Evolutionary conservation across 2,888 invertebrate species (phyloP).

Genomic region (Tenthredo scrophulariae): DNA sequence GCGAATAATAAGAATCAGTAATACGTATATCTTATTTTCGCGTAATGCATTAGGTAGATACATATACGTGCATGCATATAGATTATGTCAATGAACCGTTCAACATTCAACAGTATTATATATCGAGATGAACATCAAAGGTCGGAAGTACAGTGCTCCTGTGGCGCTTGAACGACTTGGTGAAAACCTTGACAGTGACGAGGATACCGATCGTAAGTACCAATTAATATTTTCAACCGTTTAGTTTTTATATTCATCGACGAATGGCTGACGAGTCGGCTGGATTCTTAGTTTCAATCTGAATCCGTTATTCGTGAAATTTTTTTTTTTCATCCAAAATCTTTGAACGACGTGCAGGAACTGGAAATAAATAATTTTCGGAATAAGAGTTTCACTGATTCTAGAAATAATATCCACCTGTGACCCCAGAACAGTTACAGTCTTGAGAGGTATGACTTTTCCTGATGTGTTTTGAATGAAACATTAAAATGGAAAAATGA

Average conservation of each 20-base stretch:
- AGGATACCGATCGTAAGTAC: slow-evolving; percentile 36
- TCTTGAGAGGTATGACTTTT: background rate
- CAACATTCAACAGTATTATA: background rate
- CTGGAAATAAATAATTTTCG: no score
- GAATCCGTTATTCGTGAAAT: no score
- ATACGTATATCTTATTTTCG: background rate
- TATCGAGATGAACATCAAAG: slow-evolving; percentile 23
- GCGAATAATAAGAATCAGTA: background rate
- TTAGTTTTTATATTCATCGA: background rate
- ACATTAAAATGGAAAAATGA: background rate
- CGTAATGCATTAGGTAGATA: background rate
- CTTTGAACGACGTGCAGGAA: no score
- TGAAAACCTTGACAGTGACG: slow-evolving; percentile 38
- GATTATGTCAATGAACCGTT: background rate
- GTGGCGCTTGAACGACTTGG: slow-evolving; percentile 26
- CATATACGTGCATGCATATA: background rate
- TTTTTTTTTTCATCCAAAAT: no score
- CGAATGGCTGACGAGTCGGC: background rate
- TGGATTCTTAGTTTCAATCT: background rate
- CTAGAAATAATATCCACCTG: no score
- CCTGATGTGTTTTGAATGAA: background rate
- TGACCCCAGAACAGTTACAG: background rate
- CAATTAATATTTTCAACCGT: background rate
- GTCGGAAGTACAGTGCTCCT: background rate
- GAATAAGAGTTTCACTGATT: no score